Evolutionary conservation across 2,888 invertebrate genomes (phyloP), one percentile per base, ranked within the genome.

Genomic region (Leucozona laternaria): DNA sequence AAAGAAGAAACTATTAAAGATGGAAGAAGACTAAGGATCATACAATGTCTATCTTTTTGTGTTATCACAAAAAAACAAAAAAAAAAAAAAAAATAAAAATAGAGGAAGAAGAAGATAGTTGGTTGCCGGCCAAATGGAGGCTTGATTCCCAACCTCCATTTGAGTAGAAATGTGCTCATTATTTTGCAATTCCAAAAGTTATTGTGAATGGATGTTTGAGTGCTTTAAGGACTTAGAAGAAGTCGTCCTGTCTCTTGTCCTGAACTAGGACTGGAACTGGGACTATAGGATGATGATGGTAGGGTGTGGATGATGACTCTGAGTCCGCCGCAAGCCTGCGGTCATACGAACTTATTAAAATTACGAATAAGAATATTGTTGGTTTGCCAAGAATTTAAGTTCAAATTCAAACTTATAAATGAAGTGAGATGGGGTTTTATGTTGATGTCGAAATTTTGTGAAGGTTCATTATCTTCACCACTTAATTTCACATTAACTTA

Each of bases 111-210:
- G 37, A 34, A 68, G 37, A 79, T 82, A 86, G 75, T 86, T 86
- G 86, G 86, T 86, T 86, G 82, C 70, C 13, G 86, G 86, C 86
- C 86, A 86, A 86, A 86, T 82, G 86, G 82, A 86, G 86, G 86
- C 82, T 86, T 86, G 81, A 82, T 82, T 86, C 82, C 8, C 78
- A 82, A 82, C 70, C 75, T 79, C 82, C 78, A 82, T 82, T 86
- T 86, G 86, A 75, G 86, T 86, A 78, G 86, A 86, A 86, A 86
- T 86, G 86, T 86, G 78, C 86, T 86, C 86, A 86, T 86, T 86
- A 86, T 86, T 86, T 78, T 82, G 78, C 86, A 86, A 82, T 86
- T 81, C 71, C 57, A 79, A 82, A 86, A 86, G 82, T 79, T 86
- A 86, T 86, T 86, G 82, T 79, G 82, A 86, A 86, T 79, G 70